Conservation (phyloP, 2,888 invertebrate genomes). For the Pristionchus exspectatus region DNA sequence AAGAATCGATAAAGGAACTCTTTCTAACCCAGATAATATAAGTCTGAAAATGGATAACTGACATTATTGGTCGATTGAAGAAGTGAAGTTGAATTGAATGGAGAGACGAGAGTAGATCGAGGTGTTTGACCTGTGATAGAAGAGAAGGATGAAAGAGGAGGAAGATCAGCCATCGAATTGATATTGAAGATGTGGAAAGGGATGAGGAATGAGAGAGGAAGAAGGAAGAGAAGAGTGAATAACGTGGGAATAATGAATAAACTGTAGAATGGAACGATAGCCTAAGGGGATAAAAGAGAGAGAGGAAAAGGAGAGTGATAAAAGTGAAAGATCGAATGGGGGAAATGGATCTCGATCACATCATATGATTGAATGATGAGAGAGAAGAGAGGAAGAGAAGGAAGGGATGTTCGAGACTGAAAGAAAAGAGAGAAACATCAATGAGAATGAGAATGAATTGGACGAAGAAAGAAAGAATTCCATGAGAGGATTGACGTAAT, state of each 20-base stretch:
- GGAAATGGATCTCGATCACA: not conserved
- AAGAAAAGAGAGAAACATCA: not conserved
- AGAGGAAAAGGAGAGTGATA: not conserved
- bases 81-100: not conserved
- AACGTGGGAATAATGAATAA: slow-evolving; percentile 8
- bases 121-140: not conserved
- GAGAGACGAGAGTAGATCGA: slow-evolving; percentile 13
- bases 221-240: not conserved
- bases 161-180: not conserved
- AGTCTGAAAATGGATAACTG: not conserved
- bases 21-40: not conserved
- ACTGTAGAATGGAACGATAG: not conserved
- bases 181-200: not conserved
- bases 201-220: slow-evolving; percentile 11
- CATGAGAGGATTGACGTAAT: not conserved
- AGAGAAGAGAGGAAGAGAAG: slow-evolving; percentile 16
- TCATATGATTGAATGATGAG: slow-evolving; percentile 10
- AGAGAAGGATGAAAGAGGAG: slow-evolving; percentile 24
- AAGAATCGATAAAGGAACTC: not conserved
- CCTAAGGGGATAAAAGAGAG: not conserved
- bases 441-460: not conserved
- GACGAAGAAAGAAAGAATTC: not conserved
- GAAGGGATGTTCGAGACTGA: not conserved
- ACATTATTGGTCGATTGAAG: not conserved
- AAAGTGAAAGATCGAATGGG: not conserved